Percentiles rank a stretch among this genome's conserved stretches.
Conservation (phyloP, 2,888 invertebrate genomes). For the Leucoma salicis region DNA sequence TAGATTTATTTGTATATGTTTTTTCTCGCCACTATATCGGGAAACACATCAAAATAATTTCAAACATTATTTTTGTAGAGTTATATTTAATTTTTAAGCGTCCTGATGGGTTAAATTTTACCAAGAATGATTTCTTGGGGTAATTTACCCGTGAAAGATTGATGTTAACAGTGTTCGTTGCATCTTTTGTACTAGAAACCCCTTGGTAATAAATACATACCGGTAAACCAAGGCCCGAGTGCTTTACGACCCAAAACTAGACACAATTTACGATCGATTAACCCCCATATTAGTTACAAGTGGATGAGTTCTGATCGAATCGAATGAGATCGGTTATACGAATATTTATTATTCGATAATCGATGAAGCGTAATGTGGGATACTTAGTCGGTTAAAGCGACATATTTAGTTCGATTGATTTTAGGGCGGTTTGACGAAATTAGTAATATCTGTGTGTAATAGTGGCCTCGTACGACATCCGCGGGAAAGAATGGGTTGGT, state of each 20-base stretch:
- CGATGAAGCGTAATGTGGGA: conserved; percentile 36
- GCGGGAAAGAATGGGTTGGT: no score
- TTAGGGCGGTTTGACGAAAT: no score
- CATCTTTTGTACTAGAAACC: conserved; percentile 15
- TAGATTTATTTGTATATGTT: no score
- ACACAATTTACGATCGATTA: conserved; percentile 32
- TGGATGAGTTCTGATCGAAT: conserved; percentile 32
- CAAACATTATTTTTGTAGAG: no score
- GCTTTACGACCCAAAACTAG: conserved; percentile 36
- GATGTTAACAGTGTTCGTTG: conserved; percentile 24
- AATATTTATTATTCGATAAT: conserved; percentile 35
- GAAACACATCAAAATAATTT: no score
- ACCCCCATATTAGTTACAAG: conserved; percentile 34
- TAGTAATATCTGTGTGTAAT: no score
- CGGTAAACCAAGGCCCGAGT: conserved; percentile 25
- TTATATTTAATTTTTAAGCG: no score
- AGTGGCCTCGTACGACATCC: no score
- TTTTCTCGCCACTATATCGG: no score
- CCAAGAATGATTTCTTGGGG: no score
- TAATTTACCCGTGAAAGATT: conserved; percentile 30
- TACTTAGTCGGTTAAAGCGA: conserved; percentile 25
- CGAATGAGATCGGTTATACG: conserved; percentile 30
- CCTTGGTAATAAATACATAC: conserved; percentile 15
- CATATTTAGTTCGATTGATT: no score
- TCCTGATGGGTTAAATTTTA: no score